Evolutionary conservation across 2,797 vertebrate species (phyloP), one percentile per base, ranked within the genome.

Genomic region (Siniperca undulata): DNA sequence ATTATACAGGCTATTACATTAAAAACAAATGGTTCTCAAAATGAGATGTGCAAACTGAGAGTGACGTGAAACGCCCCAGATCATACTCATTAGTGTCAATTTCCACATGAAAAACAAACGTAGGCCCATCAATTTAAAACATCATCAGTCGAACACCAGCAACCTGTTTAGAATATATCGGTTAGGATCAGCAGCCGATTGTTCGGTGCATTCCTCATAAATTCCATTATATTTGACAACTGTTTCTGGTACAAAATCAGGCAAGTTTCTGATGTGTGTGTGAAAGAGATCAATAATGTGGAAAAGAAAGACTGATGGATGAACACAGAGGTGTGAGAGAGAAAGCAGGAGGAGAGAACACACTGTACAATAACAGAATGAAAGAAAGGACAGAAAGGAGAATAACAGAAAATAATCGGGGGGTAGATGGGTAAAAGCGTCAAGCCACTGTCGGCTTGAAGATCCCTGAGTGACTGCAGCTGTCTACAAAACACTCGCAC

Each of bases 391-490:
- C 30, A 30, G 30, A 30, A 30, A 30, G 30, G 46, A 77, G 48
- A 67, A 78, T 60, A 77, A 84, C 83, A 83, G 80, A 80, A 71
- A 83, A 64, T 80, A 81, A 80, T 83, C 5, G 17, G 78, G 44
- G 85, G 87, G 88, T 66, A 46, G 78, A 78, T 70, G 73, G 69
- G 74, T 75, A 84, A 82, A 88, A 67, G 78, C 53, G 69, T 90
- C 84, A 84, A 59, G 77, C 48, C 83, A 75, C 83, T 52, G 81
- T 87, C 88, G 83, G 73, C 56, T 46, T 78, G n/a, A 82, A 81
- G 90, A 91, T 87, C 86, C 81, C 84, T 86, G 84, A 90, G 82
- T 86, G 89, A 84, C 79, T 81, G 86, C 88, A 91, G 86, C 87
- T 92, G 91, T 90, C 85, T 79, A 59, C 67, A 27, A 61, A 8